These are phyloP conservation scores for Botrylloides violaceus DNA, from an alignment of 23 tunicate genomes.

Conservation along the genomic window DNA sequence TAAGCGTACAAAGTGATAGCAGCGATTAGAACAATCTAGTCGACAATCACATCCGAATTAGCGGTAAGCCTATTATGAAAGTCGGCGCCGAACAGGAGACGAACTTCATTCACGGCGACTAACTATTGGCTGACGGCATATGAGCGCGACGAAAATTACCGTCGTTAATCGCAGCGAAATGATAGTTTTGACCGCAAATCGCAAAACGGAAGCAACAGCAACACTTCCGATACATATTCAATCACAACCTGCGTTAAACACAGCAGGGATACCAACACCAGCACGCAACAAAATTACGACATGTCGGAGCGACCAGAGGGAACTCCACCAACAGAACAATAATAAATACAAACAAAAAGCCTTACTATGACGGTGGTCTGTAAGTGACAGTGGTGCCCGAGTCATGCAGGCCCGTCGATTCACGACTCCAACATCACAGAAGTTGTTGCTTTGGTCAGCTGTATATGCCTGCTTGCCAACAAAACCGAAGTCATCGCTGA, in stretches of 20 bases:
- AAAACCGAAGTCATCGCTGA: constrained; percentile 19
- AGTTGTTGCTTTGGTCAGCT: too few species aligned
- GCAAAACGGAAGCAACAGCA: too few species aligned
- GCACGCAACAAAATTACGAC: too few species aligned
- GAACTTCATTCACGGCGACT: not conserved
- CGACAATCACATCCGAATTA: constrained; percentile 14
- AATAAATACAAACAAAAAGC: too few species aligned
- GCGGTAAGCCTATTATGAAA: constrained; percentile 21
- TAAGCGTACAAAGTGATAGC: not conserved
- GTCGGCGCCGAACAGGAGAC: constrained; percentile 11
- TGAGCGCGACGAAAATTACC: not conserved
- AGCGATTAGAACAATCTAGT: constrained; percentile 1
- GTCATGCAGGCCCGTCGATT: not conserved
- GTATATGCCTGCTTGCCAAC: constrained; percentile 4
- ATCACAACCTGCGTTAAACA: too few species aligned
- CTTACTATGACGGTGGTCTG: not conserved
- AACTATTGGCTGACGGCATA: not conserved
- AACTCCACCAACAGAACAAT: too few species aligned
- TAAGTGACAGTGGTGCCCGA: not conserved
- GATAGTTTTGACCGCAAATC: too few species aligned
- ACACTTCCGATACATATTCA: too few species aligned
- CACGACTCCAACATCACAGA: not conserved
- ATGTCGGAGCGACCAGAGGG: too few species aligned
- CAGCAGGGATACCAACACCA: too few species aligned
- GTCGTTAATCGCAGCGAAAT: not conserved